phyloP scores from a whole-genome alignment of 2,113 vertebrate genomes.

The Peromyscus californicus region DNA sequence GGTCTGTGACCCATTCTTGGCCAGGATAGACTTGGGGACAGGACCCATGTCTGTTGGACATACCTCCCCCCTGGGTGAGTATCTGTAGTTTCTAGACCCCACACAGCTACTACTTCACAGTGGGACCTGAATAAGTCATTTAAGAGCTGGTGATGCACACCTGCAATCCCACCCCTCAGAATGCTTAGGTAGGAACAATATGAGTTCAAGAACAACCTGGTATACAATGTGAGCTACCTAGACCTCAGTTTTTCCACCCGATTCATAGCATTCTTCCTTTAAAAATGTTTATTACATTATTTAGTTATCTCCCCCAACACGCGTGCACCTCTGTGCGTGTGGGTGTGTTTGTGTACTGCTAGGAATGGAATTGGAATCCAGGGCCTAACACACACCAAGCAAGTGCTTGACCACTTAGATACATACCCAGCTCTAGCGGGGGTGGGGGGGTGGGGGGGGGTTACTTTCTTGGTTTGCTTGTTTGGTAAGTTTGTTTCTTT shows the following conservation, averaged over 20 bases:
- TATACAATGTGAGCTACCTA: background rate
- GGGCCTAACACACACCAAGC: background rate
- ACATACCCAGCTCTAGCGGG: background rate
- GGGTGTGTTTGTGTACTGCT: background rate
- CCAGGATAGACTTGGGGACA: background rate
- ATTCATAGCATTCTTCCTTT: background rate
- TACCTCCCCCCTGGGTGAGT: background rate
- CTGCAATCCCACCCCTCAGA: background rate
- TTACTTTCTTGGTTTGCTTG: background rate
- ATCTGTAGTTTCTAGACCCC: background rate
- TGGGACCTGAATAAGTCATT: constrained; percentile 14
- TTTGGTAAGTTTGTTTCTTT: background rate
- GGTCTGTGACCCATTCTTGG: background rate
- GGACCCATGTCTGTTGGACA: background rate
- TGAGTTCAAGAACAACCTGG: background rate
- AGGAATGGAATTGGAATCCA: background rate
- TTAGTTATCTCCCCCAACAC: background rate
- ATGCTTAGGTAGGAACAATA: background rate
- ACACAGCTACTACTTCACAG: background rate
- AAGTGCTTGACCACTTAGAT: background rate
- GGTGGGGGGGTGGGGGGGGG: background rate
- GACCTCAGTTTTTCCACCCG: background rate
- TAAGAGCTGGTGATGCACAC: background rate
- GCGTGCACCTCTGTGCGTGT: background rate
- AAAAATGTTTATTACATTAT: background rate